Percentiles rank a stretch among this genome's conserved stretches.
Evolutionary conservation across 2,797 vertebrate species (phyloP).

Genomic region (Fratercula arctica): DNA sequence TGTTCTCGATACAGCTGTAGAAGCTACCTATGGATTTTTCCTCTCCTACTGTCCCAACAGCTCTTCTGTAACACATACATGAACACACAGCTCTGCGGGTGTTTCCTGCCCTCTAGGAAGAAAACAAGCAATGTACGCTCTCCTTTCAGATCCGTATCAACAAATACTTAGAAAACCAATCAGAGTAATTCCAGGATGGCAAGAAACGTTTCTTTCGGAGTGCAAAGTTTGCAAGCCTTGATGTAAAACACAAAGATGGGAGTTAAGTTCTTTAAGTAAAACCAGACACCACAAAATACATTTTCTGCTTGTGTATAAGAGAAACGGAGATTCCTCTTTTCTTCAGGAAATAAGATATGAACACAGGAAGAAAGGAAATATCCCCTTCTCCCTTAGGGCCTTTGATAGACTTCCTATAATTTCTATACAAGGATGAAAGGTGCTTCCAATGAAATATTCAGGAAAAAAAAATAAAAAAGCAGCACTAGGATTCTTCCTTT

Average conservation of each 20-base stretch:
- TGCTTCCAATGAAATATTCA: conserved; percentile 10
- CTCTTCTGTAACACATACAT: rapidly evolving
- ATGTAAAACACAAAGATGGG: not conserved
- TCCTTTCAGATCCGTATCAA: not conserved
- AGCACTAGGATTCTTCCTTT: not conserved
- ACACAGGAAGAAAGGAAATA: conserved; percentile 50
- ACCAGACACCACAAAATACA: not conserved
- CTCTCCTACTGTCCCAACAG: not conserved
- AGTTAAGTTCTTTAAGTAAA: not conserved
- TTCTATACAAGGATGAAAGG: conserved; percentile 57
- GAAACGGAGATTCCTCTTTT: not conserved
- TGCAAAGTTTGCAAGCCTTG: not conserved
- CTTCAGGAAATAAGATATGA: conserved; percentile 45
- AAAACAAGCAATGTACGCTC: not conserved
- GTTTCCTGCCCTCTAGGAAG: not conserved
- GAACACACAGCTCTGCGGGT: rapidly evolving
- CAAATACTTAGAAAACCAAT: not conserved
- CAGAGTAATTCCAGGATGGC: not conserved
- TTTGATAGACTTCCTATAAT: conserved; percentile 43
- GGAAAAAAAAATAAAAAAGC: not conserved
- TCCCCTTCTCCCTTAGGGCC: not conserved
- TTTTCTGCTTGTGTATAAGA: not conserved
- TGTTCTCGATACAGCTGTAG: not conserved
- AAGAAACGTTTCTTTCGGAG: not conserved
- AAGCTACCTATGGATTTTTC: not conserved